phyloP scores from a whole-genome alignment of 2,888 invertebrate species.

The Octonoba sinensis region DNA sequence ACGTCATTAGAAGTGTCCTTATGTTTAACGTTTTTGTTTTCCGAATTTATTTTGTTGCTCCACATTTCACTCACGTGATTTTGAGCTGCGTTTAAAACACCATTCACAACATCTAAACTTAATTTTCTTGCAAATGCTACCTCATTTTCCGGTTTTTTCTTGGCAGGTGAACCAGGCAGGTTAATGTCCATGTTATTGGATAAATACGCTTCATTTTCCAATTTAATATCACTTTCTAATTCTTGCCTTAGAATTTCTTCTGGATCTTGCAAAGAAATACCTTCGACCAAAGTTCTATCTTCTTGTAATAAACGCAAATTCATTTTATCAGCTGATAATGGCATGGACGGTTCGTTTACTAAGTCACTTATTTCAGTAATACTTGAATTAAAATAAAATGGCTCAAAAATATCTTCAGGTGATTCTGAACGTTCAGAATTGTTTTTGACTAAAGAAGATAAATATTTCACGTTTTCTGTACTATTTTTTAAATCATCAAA shows the following conservation, averaged over 20 bases:
- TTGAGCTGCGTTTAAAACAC: conserved; percentile 31
- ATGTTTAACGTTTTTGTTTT: no score
- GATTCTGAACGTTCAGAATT: no score
- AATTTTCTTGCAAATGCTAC: conserved; percentile 10
- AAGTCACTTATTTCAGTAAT: no score
- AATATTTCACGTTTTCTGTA: no score
- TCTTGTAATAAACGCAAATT: no score
- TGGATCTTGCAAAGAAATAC: conserved; percentile 8
- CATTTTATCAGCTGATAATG: no score
- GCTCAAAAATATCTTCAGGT: no score
- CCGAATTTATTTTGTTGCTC: not conserved
- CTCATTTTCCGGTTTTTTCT: not conserved
- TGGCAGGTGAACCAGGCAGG: not conserved
- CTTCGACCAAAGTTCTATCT: not conserved
- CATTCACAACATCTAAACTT: conserved; percentile 32
- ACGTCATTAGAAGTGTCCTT: not conserved
- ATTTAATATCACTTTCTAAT: not conserved
- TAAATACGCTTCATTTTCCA: not conserved
- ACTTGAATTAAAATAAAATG: no score
- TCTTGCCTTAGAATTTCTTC: conserved; percentile 2
- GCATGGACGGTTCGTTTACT: no score
- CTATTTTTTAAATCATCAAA: no score
- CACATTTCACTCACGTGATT: conserved; percentile 4
- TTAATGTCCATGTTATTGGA: not conserved
- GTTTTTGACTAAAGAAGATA: no score